These are phyloP conservation scores for Diplodus puntazzo DNA, from an alignment of 2,797 vertebrate species.

Conservation along the genomic window DNA sequence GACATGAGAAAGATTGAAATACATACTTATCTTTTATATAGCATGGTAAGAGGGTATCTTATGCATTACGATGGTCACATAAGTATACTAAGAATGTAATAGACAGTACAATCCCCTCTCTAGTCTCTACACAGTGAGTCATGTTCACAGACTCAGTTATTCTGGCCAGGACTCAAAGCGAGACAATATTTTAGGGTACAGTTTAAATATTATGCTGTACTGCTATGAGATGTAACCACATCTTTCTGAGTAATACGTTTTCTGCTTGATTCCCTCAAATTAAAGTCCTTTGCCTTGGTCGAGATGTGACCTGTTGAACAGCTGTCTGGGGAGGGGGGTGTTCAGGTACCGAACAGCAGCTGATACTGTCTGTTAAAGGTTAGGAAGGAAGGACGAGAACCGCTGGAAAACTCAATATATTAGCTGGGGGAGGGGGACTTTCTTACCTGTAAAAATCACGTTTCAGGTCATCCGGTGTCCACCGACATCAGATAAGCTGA, in stretches of 20 bases:
- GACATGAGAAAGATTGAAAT: neutral
- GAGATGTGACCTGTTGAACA: slow-evolving; percentile 68
- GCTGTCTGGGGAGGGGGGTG: slow-evolving; percentile 15
- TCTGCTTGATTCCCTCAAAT: neutral
- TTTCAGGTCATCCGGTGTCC: slow-evolving; percentile 40
- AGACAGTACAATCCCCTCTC: slow-evolving; percentile 2
- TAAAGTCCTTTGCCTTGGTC: neutral
- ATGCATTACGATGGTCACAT: neutral
- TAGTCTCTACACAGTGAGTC: slow-evolving; percentile 18
- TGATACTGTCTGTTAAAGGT: neutral
- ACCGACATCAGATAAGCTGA: slow-evolving; percentile 53
- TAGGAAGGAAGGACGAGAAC: neutral
- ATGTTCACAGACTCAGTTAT: slow-evolving; percentile 31
- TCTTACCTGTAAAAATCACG: slow-evolving; percentile 66
- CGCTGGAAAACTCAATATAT: neutral
- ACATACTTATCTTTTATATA: neutral
- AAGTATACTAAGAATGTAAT: neutral
- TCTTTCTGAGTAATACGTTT: neutral
- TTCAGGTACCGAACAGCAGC: slow-evolving; percentile 24
- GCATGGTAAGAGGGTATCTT: neutral
- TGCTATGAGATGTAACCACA: neutral
- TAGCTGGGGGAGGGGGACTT: neutral
- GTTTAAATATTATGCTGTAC: neutral
- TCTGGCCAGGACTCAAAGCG: slow-evolving; percentile 41
- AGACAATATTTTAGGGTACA: neutral